These are phyloP conservation scores for Cacoxenus indagator DNA, from an alignment of 2,888 invertebrate species.

Conservation along the genomic window DNA sequence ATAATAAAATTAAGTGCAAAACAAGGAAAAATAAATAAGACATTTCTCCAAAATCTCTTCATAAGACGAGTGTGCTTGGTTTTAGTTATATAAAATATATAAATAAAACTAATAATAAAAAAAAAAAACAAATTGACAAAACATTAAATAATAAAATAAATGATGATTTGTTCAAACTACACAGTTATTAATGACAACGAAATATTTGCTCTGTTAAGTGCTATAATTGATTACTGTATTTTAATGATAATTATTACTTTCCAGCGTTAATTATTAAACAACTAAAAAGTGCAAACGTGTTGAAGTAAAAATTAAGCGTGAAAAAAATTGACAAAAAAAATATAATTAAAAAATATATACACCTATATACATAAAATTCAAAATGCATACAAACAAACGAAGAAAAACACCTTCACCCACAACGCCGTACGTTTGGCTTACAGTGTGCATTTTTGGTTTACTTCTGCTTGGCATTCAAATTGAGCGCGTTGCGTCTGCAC, in stretches of 20 bases:
- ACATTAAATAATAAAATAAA: no score
- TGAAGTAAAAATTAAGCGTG: neutral
- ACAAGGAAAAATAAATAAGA: no score
- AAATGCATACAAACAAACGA: slow-evolving; percentile 17
- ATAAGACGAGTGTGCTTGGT: no score
- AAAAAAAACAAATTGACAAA: no score
- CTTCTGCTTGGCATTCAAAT: slow-evolving; percentile 64
- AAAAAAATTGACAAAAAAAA: neutral
- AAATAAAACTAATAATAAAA: no score
- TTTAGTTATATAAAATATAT: no score
- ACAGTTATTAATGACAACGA: no score
- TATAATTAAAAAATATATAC: neutral
- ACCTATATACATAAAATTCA: neutral
- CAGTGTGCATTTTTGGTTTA: slow-evolving; percentile 53
- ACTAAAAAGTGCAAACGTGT: slow-evolving; percentile 3
- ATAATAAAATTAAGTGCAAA: no score
- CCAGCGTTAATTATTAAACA: neutral
- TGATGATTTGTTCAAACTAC: no score
- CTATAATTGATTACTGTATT: neutral
- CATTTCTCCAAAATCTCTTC: no score
- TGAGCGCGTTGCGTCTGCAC: slow-evolving; percentile 58
- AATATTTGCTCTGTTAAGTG: no score
- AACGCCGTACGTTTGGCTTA: neutral
- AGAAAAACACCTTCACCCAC: slow-evolving; percentile 4
- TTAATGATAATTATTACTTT: neutral